Evolutionary conservation across 2,888 invertebrate genomes (phyloP), one percentile per base, ranked within the genome.

Genomic region (Drosophila subsilvestris): DNA sequence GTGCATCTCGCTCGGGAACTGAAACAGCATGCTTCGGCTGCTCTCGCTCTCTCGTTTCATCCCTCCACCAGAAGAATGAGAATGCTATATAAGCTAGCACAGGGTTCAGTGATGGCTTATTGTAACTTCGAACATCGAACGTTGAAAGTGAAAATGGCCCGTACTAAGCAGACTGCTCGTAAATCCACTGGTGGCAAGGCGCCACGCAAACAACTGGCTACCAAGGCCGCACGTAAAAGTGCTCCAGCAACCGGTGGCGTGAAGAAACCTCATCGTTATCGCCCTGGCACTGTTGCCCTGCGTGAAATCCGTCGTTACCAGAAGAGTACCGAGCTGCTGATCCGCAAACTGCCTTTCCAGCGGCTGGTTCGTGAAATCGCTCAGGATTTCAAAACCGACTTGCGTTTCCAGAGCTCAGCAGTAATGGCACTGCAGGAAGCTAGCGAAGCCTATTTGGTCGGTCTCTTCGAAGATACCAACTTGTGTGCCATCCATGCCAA

Each of bases 171-270:
- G 22, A 22, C 22, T 22, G 49, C 49, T 12, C 48, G 69, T 61
- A 61, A 59, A 59, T 61, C 63, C 29, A 73, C 67, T 20, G 67
- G 57, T 51, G 68, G 71, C 42, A 72, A 74, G 51, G 70, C 70
- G n/a, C 70, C 70, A 22, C 70, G 70, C 17, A 74, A 74, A 22
- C 71, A 66, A 44, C 55, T 74, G 58, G 71, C 71, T n/a, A 73
- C 73, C 27, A 73, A 74, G 51, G 63, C 63, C 9, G 72, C 72
- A 48, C 72, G 72, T 43, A 72, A 63, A 43, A 63, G 63, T 48
- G 72, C 68, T 17, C 72, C 68, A n/a, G 68, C 68, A 22, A 63
- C 63, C n/a, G 59, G 57, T 29, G 67, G 43, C 29, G 51, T 54
- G 10, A 65, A 68, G 61, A 71, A 71, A 29, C 69, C 63, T 22